These are phyloP conservation scores for Minunthozetes semirufus DNA, from an alignment of 2,888 invertebrate genomes.

Conservation along the genomic window DNA sequence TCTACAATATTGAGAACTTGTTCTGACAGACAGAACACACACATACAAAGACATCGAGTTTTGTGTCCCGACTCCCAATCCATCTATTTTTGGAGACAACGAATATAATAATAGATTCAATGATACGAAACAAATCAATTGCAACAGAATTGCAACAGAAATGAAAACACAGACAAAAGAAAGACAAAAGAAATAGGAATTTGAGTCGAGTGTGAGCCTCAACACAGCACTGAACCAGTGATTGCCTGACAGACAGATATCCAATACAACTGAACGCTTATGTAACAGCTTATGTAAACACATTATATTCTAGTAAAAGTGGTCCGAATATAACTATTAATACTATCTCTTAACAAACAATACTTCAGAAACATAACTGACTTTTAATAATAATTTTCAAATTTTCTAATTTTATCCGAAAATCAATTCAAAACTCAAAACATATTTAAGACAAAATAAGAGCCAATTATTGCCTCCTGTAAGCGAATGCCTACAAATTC, in stretches of 20 bases:
- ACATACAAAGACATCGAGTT: neutral
- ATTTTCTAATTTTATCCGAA: too few species aligned
- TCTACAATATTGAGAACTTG: too few species aligned
- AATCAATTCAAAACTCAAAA: too few species aligned
- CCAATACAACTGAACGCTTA: neutral
- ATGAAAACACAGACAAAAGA: slow-evolving; percentile 5
- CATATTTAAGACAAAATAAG: too few species aligned
- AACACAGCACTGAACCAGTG: neutral
- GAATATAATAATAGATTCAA: slow-evolving; percentile 8
- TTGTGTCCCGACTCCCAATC: neutral
- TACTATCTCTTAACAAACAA: neutral
- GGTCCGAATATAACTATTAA: neutral
- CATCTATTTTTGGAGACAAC: slow-evolving; percentile 4
- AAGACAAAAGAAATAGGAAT: neutral
- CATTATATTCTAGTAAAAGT: neutral
- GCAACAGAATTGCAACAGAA: neutral
- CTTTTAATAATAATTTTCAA: too few species aligned
- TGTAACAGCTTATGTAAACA: slow-evolving; percentile 22
- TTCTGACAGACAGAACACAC: too few species aligned
- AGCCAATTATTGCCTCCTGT: too few species aligned
- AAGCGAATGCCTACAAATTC: too few species aligned
- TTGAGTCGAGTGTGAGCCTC: neutral
- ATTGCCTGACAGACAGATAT: neutral
- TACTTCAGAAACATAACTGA: too few species aligned
- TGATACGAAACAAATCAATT: slow-evolving; percentile 19